Percentiles rank a stretch among this genome's conserved stretches.
These are phyloP conservation scores for Antennarius maculatus DNA, from an alignment of 2,797 vertebrate species.

Conservation along the genomic window DNA sequence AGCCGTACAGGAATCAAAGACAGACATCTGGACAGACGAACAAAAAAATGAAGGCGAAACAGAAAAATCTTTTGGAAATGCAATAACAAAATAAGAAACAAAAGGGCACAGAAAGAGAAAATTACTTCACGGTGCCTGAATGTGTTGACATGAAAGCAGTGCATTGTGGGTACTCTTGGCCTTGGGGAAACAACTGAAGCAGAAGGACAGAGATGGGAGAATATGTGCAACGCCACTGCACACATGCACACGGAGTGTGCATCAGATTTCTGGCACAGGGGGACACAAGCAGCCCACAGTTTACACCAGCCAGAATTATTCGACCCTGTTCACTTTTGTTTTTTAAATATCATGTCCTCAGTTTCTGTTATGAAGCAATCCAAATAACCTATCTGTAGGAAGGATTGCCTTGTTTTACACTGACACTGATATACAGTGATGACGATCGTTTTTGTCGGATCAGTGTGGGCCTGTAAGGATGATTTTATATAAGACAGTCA, in stretches of 20 bases:
- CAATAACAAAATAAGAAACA: conserved; percentile 50
- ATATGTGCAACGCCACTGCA: conserved; percentile 65
- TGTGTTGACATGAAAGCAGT: conserved; percentile 71
- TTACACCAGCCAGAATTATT: conserved; percentile 51
- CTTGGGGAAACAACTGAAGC: conserved; percentile 74
- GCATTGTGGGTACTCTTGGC: conserved; percentile 76
- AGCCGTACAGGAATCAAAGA: conserved; percentile 24
- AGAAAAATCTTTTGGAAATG: conserved; percentile 26
- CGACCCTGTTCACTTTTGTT: conserved; percentile 49
- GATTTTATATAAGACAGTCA: conserved; percentile 72
- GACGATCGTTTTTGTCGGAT: conserved; percentile 41
- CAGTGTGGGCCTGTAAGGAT: conserved; percentile 43
- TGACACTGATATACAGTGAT: conserved; percentile 47
- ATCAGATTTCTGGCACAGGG: conserved; percentile 45
- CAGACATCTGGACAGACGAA: conserved; percentile 10
- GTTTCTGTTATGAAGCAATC: conserved; percentile 32
- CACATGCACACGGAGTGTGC: conserved; percentile 41
- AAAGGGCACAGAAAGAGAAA: conserved; percentile 60
- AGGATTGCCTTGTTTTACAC: conserved; percentile 22
- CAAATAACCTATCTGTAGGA: conserved; percentile 38
- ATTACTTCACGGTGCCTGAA: conserved; percentile 75
- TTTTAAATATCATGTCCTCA: conserved; percentile 25
- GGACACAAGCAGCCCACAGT: conserved; percentile 55
- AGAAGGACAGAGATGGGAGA: conserved; percentile 75
- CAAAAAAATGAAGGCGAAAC: conserved; percentile 8